Percentiles rank a stretch among this genome's conserved stretches.
These are phyloP conservation scores for Dryobates pubescens DNA, from an alignment of 2,797 vertebrate genomes.

Conservation along the genomic window DNA sequence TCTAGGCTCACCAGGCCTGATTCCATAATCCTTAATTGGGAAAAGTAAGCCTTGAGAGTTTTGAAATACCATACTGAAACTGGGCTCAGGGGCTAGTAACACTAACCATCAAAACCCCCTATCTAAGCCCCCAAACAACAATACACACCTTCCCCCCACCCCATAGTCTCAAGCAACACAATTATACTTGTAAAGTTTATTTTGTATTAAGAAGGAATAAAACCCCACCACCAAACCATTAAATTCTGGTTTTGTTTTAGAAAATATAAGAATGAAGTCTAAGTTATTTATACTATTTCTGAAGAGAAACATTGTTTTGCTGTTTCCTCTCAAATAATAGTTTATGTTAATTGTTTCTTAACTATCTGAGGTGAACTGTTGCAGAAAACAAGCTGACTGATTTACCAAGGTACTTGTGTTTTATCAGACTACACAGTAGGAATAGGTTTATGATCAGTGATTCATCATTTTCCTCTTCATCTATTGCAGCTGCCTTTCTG, in stretches of 20 bases:
- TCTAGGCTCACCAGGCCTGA: slow-evolving; percentile 69
- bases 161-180: background rate
- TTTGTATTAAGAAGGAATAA: background rate
- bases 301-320: background rate
- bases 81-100: slow-evolving; percentile 40
- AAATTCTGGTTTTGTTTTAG: background rate
- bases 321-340: background rate
- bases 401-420: background rate
- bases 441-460: background rate
- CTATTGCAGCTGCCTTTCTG: slow-evolving; percentile 5
- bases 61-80: slow-evolving; percentile 72
- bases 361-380: background rate
- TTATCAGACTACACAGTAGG: background rate
- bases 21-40: slow-evolving; percentile 76
- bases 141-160: background rate
- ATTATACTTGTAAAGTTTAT: background rate
- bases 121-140: background rate
- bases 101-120: slow-evolving; percentile 24
- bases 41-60: slow-evolving; percentile 75
- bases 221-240: background rate
- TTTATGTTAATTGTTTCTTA: background rate
- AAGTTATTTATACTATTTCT: background rate
- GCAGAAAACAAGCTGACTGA: background rate
- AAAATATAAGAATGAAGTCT: background rate
- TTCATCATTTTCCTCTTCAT: slow-evolving; percentile 18